Conservation (phyloP, 2,113 vertebrate species). For the Anthoscopus minutus region DNA sequence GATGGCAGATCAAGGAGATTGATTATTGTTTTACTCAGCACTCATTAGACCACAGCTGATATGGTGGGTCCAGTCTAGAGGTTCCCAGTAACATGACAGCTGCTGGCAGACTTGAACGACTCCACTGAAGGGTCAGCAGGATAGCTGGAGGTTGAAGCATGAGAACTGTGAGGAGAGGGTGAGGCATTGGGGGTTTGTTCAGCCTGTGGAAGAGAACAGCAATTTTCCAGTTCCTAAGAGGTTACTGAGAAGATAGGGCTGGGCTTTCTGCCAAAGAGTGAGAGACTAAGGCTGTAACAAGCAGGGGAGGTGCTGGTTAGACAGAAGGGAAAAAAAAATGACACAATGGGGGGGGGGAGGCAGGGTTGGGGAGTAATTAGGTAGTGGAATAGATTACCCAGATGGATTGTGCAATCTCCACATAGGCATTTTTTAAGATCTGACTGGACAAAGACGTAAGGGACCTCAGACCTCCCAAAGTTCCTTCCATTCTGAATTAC, state of each 20-base stretch:
- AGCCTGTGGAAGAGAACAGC: background rate
- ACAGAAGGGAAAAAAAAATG: background rate
- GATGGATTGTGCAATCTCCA: background rate
- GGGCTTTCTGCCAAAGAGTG: background rate
- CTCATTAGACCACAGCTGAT: background rate
- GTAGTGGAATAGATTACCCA: background rate
- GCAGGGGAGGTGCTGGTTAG: background rate
- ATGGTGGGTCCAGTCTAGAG: background rate
- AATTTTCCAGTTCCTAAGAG: background rate
- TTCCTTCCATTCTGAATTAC: background rate
- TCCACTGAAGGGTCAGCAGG: background rate
- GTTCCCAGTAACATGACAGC: background rate
- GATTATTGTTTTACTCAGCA: background rate
- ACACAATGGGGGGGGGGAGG: too few species aligned
- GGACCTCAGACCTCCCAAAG: background rate
- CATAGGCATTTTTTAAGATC: background rate
- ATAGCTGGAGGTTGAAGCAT: background rate
- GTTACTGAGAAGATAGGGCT: background rate
- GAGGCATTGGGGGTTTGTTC: background rate
- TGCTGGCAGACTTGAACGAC: background rate
- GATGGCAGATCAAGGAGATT: background rate
- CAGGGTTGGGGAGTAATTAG: background rate
- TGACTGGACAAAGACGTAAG: background rate
- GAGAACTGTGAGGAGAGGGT: background rate
- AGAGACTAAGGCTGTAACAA: background rate